Evolutionary conservation across 1,140 invertebrate species (phyloP).

Genomic region (Ceratitis capitata): DNA sequence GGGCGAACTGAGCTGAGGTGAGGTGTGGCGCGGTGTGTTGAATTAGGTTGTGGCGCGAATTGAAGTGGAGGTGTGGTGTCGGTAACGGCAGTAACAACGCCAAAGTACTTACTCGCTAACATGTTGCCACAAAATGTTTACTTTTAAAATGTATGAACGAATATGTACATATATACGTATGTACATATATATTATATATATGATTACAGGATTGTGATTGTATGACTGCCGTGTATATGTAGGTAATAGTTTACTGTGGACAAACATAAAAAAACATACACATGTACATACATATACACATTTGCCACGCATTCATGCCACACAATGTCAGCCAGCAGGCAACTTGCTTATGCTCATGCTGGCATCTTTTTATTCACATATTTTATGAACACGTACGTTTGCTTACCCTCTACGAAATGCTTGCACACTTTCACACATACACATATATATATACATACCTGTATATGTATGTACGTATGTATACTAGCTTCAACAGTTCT

Average conservation of each 20-base stretch:
- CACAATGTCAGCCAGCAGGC: conserved; percentile 1
- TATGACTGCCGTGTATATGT: neutral
- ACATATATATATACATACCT: neutral
- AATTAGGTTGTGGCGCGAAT: neutral
- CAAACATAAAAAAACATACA: neutral
- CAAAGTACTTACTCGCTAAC: neutral
- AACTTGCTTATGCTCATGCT: conserved; percentile 2
- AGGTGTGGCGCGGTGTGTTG: neutral
- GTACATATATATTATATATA: neutral
- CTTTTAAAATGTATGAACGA: neutral
- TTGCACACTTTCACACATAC: neutral
- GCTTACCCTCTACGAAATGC: neutral
- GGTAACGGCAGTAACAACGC: neutral
- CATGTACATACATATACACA: neutral
- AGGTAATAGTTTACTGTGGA: neutral
- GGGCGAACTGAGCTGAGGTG: neutral
- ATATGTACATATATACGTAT: neutral
- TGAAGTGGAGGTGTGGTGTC: neutral
- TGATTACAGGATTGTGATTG: neutral
- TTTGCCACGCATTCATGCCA: neutral
- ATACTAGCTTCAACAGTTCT: neutral
- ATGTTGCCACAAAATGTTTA: conserved; percentile 32
- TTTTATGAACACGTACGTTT: neutral
- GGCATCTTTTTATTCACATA: neutral
- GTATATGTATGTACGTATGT: neutral